These are phyloP conservation scores for Cheilosia vulpina DNA, from an alignment of 2,888 invertebrate genomes.

Conservation along the genomic window DNA sequence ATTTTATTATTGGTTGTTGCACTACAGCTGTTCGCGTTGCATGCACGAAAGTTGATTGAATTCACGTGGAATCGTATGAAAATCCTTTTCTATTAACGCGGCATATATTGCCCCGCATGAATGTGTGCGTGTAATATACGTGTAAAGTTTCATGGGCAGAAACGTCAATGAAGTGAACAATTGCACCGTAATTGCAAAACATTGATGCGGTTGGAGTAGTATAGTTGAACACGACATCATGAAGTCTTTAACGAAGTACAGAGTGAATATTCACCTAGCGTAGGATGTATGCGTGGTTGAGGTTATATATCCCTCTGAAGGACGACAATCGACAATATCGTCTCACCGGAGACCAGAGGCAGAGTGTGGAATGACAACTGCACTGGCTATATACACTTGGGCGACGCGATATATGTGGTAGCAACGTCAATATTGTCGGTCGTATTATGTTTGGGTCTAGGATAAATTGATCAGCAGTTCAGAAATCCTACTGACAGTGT, in stretches of 20 bases:
- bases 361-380: conserved; percentile 6
- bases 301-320: conserved; percentile 7
- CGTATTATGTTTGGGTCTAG: conserved; percentile 39
- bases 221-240: neutral
- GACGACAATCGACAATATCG: conserved; percentile 24
- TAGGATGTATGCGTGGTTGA: conserved; percentile 11
- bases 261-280: neutral
- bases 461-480: conserved; percentile 27
- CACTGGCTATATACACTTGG: neutral
- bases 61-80: neutral
- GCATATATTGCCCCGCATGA: neutral
- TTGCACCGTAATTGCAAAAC: conserved; percentile 24
- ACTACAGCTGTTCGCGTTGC: neutral
- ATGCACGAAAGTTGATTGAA: neutral
- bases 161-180: conserved; percentile 8
- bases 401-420: conserved; percentile 20
- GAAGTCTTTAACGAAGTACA: neutral
- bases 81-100: neutral
- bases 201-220: conserved; percentile 34
- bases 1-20: neutral
- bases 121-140: neutral
- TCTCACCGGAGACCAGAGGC: neutral
- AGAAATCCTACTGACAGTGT: neutral
- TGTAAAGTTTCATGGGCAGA: neutral
- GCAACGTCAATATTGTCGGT: conserved; percentile 44